Base-by-base conservation (phyloP, 2,888 invertebrate species). In the Atethmia centrago region DNA sequence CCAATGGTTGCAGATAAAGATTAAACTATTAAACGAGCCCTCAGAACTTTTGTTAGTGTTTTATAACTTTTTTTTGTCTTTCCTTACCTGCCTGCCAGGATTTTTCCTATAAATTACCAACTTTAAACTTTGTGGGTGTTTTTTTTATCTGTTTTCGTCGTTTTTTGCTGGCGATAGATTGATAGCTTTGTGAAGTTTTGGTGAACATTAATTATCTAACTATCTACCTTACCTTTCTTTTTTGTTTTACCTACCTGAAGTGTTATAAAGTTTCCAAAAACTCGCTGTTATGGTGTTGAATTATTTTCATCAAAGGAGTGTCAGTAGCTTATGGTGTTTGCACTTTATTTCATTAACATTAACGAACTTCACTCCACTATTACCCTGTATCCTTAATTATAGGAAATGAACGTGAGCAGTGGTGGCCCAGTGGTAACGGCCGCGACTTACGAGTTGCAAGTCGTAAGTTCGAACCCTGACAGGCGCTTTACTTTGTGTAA, bases 1-100 rank as follows among this genome's bases (percentile, higher is more conserved):
- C 86, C 90, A 89, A 88, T 87, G 92, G 87, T 77, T 88, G 81
- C 82, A 88, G 90, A 93, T 91, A 92, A 92, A 92, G 92, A 92
- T 93, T 91, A 90, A 89, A 87, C 88, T 88, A 92, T 92, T 91
- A 91, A 85, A 85, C 71, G 84, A 74, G 85, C 68, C 78, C 66
- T 77, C 47, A 56, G 74, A 79, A 74, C 70, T 77, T 80, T 74
- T 42, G 71, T 74, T 73, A 82, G 81, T 76, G 76, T 83, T 85
- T 83, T 83, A 83, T 77, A 81, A 82, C 83, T 85, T 84, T 76
- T 79, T 74, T 77, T 78, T 72, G 59, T 77, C 67, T 61, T 45
- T 73, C 36, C 56, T 63, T 64, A 58, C 72, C n/a, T 55, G 73
- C 76, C 75, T 71, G 71, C 12, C 53, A 47, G 49, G 45, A 62